Percentiles rank a stretch among this genome's conserved stretches.
phyloP scores from a whole-genome alignment of 2,797 vertebrate genomes.

The Siniperca undulata region DNA sequence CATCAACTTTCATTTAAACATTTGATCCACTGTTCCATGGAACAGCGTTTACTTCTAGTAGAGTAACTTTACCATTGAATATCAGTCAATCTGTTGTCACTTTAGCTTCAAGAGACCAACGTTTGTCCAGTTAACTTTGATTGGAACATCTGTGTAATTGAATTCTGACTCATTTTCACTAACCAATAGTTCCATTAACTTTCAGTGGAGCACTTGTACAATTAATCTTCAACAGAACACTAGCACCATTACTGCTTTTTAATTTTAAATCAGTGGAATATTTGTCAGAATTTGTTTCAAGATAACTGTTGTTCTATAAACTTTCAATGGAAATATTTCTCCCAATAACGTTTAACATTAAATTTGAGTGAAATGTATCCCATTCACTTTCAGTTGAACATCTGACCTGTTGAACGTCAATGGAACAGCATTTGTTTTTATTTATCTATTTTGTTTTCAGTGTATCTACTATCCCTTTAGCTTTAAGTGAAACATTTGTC shows the following conservation, averaged over 20 bases:
- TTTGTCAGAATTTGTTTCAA: neutral
- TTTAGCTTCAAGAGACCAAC: neutral
- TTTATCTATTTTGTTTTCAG: neutral
- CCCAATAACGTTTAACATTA: neutral
- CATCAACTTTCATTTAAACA: conserved; percentile 12
- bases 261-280: neutral
- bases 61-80: neutral
- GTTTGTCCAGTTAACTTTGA: conserved; percentile 10
- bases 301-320: neutral
- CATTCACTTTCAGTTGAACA: neutral
- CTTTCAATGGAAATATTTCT: neutral
- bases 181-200: conserved; percentile 13
- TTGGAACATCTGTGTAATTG: conserved; percentile 3
- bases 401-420: neutral
- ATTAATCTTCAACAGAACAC: neutral
- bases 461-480: neutral
- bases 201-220: neutral
- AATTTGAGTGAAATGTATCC: neutral
- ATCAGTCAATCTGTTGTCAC: neutral
- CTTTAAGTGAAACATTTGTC: neutral
- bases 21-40: conserved; percentile 15
- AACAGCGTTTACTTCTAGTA: neutral
- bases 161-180: neutral
- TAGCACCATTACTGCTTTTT: neutral
- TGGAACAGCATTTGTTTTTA: neutral